Base-by-base conservation (phyloP, 2,888 invertebrate species). In the Eupithecia exiguata region DNA sequence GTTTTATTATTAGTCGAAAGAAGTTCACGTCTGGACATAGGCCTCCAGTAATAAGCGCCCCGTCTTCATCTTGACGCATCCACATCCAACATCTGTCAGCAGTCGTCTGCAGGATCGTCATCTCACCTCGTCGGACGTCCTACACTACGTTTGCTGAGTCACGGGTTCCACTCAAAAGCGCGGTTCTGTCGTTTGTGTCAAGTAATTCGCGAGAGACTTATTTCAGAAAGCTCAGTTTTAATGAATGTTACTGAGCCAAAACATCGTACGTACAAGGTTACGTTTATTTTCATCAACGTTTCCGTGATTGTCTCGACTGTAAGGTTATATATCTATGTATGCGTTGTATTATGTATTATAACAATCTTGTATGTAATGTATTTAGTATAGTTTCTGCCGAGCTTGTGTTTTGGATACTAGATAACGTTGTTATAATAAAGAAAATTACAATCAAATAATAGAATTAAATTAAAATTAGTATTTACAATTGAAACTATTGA, bases 211-310 rank as follows among this genome's bases (percentile, higher is more conserved):
- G 25, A 14, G 21, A 53, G 12, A 58, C 5, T 14, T 25, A 12
- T 25, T 58, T 58, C 25, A 21, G 14, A 58, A 58, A 58, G 58
- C 58, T 25, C 58, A 25, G 14, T 5, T 58, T 58, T 58, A 25
- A 25, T 58, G 25, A 14, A 58, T 25, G 5, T 25, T 58, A 5
- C 7, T 58, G 58, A 25, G 58, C 58, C 58, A 58, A 58, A 58
- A 58, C 25, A 58, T 21, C 58, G 46, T 46, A 18, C 66, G 49
- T 40, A 10, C 49, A n/a, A 21, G 62, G 62, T 62, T 25, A 38
- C 43, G 69, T 69, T 58, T 58, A 58, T 58, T 58, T 58, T 58
- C 21, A 58, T 58, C 58, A 49, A n/a, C 49, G 25, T 58, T 58
- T 58, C 58, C 58, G 58, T 21, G 25, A 58, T 25, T 58, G 21